Conservation (phyloP, 1,140 invertebrate genomes). For the Eumeta japonica region DNA sequence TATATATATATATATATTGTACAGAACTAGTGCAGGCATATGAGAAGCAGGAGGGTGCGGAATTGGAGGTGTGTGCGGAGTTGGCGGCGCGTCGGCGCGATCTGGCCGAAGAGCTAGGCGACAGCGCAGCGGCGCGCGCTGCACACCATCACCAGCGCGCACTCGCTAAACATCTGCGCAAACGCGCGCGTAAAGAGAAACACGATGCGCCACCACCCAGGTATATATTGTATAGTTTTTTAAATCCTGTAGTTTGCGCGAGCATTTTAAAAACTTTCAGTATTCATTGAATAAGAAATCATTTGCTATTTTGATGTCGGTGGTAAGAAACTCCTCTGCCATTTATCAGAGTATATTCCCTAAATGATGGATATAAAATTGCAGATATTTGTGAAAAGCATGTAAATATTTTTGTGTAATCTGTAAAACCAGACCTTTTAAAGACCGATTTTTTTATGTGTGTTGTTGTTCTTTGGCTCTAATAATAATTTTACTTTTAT, state of each 20-base stretch:
- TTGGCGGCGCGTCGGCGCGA: slow-evolving; percentile 40
- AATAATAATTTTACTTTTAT: neutral
- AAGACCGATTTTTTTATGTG: neutral
- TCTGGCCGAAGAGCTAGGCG: slow-evolving; percentile 43
- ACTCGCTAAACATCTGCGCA: slow-evolving; percentile 37
- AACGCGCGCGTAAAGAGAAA: slow-evolving; percentile 39
- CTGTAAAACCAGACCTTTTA: too few species aligned
- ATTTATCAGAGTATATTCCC: too few species aligned
- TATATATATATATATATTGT: too few species aligned
- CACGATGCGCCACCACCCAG: slow-evolving; percentile 28
- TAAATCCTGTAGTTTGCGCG: neutral
- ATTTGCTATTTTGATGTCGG: too few species aligned
- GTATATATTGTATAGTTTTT: slow-evolving; percentile 8
- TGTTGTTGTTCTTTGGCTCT: neutral
- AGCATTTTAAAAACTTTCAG: too few species aligned
- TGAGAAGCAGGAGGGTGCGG: slow-evolving; percentile 38
- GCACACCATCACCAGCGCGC: slow-evolving; percentile 29
- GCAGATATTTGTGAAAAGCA: neutral
- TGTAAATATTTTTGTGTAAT: too few species aligned
- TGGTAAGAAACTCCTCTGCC: neutral
- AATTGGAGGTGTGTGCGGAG: slow-evolving; percentile 29
- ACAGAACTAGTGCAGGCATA: too few species aligned
- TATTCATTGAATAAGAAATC: too few species aligned
- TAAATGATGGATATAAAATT: too few species aligned
- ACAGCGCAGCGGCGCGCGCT: slow-evolving; percentile 24